phyloP scores from a whole-genome alignment of 2,113 vertebrate genomes.

The Myocastor coypus region DNA sequence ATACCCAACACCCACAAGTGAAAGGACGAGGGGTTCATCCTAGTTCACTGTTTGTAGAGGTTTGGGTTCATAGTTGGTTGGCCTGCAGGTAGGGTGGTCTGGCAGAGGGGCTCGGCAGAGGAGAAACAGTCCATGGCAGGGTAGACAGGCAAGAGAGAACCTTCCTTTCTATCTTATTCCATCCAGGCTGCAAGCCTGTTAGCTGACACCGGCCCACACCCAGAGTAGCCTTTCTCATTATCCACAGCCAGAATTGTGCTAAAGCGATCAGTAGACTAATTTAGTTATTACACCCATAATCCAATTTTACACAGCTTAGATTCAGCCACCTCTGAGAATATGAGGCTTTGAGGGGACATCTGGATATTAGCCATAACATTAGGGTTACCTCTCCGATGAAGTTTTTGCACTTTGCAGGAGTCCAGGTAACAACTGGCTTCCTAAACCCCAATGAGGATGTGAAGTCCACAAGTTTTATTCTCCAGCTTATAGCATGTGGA shows the following conservation, averaged over 20 bases:
- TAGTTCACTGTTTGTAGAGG: not conserved
- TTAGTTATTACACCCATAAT: not conserved
- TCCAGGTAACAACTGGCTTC: not conserved
- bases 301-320: not conserved
- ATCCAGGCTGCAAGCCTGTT: not conserved
- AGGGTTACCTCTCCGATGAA: not conserved
- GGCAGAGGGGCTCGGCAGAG: not conserved
- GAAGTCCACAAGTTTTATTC: not conserved
- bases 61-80: not conserved
- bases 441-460: not conserved
- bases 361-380: not conserved
- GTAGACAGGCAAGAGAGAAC: not conserved
- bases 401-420: not conserved
- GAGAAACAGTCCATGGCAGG: not conserved
- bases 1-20: not conserved
- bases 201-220: not conserved
- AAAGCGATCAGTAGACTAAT: not conserved
- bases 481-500: not conserved
- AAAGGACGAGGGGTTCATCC: not conserved
- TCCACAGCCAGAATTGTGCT: not conserved
- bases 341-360: not conserved
- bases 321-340: not conserved
- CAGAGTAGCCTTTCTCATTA: not conserved
- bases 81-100: not conserved
- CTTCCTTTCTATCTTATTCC: not conserved